These are phyloP conservation scores for Platysteira castanea DNA, from an alignment of 2,113 vertebrate species.

Conservation along the genomic window DNA sequence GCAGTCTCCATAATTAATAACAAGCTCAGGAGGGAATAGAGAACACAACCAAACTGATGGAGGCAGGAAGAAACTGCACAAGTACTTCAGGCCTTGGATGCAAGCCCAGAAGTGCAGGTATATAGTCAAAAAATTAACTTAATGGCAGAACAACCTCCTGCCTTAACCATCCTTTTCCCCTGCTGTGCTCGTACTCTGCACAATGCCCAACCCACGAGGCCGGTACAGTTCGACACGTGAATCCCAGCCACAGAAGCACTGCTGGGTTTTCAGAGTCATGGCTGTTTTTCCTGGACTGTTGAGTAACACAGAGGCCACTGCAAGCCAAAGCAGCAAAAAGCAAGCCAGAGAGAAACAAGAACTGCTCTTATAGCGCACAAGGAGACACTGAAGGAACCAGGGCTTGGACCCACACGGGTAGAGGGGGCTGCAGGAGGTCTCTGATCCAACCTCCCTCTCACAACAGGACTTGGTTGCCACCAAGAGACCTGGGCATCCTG, in stretches of 20 bases:
- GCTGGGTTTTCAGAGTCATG: background rate
- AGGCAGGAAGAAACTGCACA: background rate
- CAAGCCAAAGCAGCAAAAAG: background rate
- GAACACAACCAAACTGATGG: background rate
- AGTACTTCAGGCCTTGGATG: slow-evolving; percentile 9
- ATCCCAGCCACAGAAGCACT: background rate
- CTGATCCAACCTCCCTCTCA: background rate
- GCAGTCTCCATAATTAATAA: slow-evolving; percentile 53
- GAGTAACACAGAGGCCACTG: background rate
- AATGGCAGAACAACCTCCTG: background rate
- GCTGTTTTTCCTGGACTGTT: background rate
- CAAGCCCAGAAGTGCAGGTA: slow-evolving; percentile 28
- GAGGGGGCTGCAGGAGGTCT: background rate
- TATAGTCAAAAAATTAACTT: slow-evolving; percentile 13
- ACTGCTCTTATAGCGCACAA: background rate
- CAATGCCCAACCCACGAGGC: background rate
- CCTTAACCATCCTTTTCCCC: background rate
- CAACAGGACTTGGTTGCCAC: background rate
- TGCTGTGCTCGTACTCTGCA: background rate
- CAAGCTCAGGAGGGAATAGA: slow-evolving; percentile 11
- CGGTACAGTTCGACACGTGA: background rate
- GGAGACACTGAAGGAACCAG: fast-evolving
- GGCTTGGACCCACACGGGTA: fast-evolving
- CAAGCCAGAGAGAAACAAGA: background rate
- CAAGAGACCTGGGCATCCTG: background rate